Evolutionary conservation across 1,140 invertebrate genomes (phyloP), one percentile per base, ranked within the genome.

Genomic region (Carposina sasakii): DNA sequence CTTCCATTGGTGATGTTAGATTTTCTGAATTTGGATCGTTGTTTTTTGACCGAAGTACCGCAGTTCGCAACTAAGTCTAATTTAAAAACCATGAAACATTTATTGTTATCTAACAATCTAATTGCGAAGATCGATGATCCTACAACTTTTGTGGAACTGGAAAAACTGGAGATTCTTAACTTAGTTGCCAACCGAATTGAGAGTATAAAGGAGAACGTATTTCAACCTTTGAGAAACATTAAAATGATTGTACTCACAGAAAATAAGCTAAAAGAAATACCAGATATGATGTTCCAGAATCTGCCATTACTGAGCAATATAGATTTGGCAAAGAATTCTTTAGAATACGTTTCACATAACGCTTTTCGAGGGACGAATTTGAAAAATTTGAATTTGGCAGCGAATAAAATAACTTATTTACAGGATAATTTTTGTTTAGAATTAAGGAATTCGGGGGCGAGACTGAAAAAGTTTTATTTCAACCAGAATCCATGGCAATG

Each of bases 401-500:
- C 49, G 4, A 82, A 82, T 43, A 63, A 50, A 28, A 62, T 81
- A n/a, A 70, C 76, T 5, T 83, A 72, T 59, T 63, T 83, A 21
- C 36, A 43, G 5, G 64, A 68, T 30, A 83, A 83, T 52, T 83
- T 83, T 51, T 71, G 68, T 42, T 60, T 74, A 33, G 72, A 74
- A 26, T 44, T 83, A 3, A 68, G 52, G 30, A 81, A 77, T 43
- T 74, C 69, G 13, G 76, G 76, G 2, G 63, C 53, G 0, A 52
- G 47, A 9, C 42, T 83, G 9, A 64, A 50, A 4, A 76, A 76
- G 22, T 76, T 81, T 41, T 70, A 63, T 33, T 75, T 83, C n/a
- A 64, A 70, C n/a, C 56, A 71, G 6, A 83, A 83, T 45, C 79
- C 79, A 2, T 81, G 76, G 76, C 76, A 83, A 20, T 83, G 79